Conservation (phyloP, 2,797 vertebrate species). For the Synaphobranchus kaupii region DNA sequence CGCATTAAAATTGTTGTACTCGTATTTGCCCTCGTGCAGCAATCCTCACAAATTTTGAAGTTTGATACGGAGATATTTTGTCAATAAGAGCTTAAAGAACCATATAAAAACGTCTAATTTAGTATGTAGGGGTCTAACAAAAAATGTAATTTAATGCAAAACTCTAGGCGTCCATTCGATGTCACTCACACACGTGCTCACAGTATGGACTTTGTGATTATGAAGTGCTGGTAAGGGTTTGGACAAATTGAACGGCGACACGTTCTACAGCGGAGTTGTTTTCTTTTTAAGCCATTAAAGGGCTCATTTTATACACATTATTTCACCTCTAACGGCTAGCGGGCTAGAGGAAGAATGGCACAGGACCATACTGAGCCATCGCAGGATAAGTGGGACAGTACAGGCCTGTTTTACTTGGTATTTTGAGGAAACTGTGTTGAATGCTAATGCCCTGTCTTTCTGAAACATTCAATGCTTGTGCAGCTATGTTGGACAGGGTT, state of each 20-base stretch:
- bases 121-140: background rate
- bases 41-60: background rate
- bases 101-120: background rate
- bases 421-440: slow-evolving; percentile 48
- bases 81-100: background rate
- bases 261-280: background rate
- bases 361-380: slow-evolving; percentile 43
- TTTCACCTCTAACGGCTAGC: background rate
- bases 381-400: slow-evolving; percentile 40
- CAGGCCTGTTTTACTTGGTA: slow-evolving; percentile 35
- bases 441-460: slow-evolving; percentile 64
- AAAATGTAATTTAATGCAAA: background rate
- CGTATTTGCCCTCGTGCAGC: background rate
- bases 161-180: background rate
- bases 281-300: slow-evolving; percentile 21
- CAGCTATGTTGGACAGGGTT: slow-evolving; percentile 63
- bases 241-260: background rate
- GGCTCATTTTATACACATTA: slow-evolving; percentile 11
- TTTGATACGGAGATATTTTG: slow-evolving; percentile 9
- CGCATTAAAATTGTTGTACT: background rate
- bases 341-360: background rate
- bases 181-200: background rate
- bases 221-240: background rate
- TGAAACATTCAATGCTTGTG: slow-evolving; percentile 49
- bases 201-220: background rate